Evolutionary conservation across 2,113 vertebrate species (phyloP).

Genomic region (Probosciger aterrimus): DNA sequence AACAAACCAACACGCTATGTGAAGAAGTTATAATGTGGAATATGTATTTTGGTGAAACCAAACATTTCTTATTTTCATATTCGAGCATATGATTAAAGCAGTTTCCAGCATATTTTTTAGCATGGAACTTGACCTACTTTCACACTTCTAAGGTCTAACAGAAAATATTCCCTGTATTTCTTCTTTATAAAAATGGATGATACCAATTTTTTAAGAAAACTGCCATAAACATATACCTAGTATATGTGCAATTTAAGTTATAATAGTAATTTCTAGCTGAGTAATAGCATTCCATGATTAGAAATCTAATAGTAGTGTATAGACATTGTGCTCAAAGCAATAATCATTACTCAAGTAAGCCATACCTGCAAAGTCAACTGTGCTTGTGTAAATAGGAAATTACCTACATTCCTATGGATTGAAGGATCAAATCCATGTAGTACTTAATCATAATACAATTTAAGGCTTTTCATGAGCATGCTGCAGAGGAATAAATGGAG

Average conservation of each 20-base stretch:
- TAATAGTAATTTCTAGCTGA: not conserved
- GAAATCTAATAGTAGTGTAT: not conserved
- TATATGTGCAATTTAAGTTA: not conserved
- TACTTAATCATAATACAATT: not conserved
- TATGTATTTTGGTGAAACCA: not conserved
- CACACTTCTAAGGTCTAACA: not conserved
- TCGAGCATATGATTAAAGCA: not conserved
- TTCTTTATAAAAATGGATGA: not conserved
- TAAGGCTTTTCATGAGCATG: not conserved
- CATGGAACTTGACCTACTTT: not conserved
- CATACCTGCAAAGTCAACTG: not conserved
- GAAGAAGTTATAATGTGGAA: not conserved
- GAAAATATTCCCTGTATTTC: not conserved
- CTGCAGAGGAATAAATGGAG: not conserved
- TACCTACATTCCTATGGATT: not conserved
- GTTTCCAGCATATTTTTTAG: not conserved
- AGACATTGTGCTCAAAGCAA: not conserved
- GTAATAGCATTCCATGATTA: not conserved
- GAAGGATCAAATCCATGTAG: not conserved
- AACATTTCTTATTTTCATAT: not conserved
- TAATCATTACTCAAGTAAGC: not conserved
- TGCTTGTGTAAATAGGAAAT: slow-evolving; percentile 1
- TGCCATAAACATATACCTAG: not conserved
- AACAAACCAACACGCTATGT: not conserved
- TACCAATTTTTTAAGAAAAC: not conserved